phyloP scores from a whole-genome alignment of 2,113 vertebrate species.

The Sprattus sprattus region DNA sequence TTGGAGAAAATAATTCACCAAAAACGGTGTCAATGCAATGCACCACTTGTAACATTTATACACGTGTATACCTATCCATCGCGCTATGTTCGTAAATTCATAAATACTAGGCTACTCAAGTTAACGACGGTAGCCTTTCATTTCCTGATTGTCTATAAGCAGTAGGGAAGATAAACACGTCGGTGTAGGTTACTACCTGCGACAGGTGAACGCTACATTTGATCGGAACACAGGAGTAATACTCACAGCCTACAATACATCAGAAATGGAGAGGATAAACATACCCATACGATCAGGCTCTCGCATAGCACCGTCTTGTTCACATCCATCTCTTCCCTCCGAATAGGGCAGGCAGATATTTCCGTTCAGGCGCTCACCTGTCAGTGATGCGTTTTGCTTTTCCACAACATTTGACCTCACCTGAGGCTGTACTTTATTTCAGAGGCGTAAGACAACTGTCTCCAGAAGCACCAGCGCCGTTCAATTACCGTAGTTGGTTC shows the following conservation, averaged over 20 bases:
- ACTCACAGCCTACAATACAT: background rate
- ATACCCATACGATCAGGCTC: slow-evolving; percentile 79
- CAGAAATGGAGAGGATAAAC: slow-evolving; percentile 44
- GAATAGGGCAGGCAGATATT: slow-evolving; percentile 34
- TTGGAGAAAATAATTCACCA: background rate
- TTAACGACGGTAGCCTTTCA: background rate
- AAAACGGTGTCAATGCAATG: background rate
- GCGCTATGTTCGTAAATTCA: background rate
- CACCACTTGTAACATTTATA: background rate
- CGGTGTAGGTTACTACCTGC: slow-evolving; percentile 36
- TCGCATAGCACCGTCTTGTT: slow-evolving; percentile 68
- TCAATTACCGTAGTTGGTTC: slow-evolving; percentile 53
- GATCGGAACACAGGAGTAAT: background rate
- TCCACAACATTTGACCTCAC: slow-evolving; percentile 70
- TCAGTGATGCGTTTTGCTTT: slow-evolving; percentile 61
- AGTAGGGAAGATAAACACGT: slow-evolving; percentile 8
- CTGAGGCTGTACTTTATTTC: slow-evolving; percentile 59
- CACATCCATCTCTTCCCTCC: slow-evolving; percentile 63
- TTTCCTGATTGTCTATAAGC: slow-evolving; percentile 27
- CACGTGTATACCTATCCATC: background rate
- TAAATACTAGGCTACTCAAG: background rate
- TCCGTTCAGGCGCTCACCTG: slow-evolving; percentile 57
- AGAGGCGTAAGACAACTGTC: slow-evolving; percentile 13
- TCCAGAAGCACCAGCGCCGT: background rate
- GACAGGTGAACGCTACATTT: slow-evolving; percentile 56